Evolutionary conservation across 2,888 invertebrate genomes (phyloP).

Genomic region (Uropetala carovei): DNA sequence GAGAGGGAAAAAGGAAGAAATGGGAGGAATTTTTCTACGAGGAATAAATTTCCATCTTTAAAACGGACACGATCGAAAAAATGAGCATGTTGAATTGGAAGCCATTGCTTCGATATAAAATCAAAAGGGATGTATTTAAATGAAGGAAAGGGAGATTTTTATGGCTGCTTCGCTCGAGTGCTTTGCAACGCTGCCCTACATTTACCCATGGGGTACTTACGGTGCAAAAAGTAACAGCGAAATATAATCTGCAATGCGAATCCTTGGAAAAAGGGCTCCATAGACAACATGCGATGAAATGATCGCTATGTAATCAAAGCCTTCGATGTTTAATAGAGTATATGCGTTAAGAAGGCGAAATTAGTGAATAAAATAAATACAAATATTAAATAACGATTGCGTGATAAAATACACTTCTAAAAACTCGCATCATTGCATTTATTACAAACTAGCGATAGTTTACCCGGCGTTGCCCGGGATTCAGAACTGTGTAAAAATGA

Average conservation of each 20-base stretch:
- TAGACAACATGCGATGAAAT: not conserved
- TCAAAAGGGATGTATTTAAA: conserved; percentile 1
- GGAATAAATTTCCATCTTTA: conserved; percentile 14
- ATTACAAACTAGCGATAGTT: too few species aligned
- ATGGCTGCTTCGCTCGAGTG: not conserved
- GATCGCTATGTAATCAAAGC: too few species aligned
- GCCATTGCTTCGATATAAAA: not conserved
- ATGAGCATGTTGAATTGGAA: not conserved
- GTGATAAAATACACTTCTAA: too few species aligned
- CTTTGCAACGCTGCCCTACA: not conserved
- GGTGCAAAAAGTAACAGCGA: not conserved
- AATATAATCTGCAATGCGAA: not conserved
- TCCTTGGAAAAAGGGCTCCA: not conserved
- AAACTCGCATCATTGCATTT: too few species aligned
- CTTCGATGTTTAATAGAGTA: too few species aligned
- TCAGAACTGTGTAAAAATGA: too few species aligned
- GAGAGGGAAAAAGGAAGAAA: not conserved
- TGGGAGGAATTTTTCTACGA: not conserved
- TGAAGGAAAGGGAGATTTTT: not conserved
- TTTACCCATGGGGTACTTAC: not conserved
- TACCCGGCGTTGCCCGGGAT: too few species aligned
- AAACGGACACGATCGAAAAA: conserved; percentile 4
- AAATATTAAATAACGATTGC: too few species aligned
- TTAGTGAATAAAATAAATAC: too few species aligned
- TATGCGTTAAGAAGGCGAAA: too few species aligned